Evolutionary conservation across 1,140 invertebrate genomes (phyloP), one percentile per base, ranked within the genome.

Genomic region (Yoshiicerus persimilis): DNA sequence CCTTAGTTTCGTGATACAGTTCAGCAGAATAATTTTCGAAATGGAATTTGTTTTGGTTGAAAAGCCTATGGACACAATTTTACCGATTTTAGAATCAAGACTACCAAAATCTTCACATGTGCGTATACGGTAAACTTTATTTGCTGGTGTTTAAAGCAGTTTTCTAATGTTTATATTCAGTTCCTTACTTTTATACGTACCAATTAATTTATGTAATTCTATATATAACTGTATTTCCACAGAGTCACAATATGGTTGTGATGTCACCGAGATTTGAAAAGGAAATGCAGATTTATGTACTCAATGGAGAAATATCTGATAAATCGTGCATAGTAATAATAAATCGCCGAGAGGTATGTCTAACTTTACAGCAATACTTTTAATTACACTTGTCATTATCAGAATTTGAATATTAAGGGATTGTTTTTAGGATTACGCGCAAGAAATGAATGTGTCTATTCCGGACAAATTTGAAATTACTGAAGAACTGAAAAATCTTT

Each of bases 381-480:
- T n/a, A n/a, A n/a, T n/a, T n/a, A n/a, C n/a, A n/a, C n/a, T n/a
- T n/a, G n/a, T n/a, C n/a, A n/a, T n/a, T n/a, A n/a, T n/a, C n/a
- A n/a, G n/a, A n/a, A n/a, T n/a, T n/a, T n/a, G n/a, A n/a, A n/a
- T n/a, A n/a, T n/a, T n/a, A n/a, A n/a, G n/a, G n/a, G n/a, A n/a
- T n/a, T n/a, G n/a, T n/a, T n/a, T n/a, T n/a, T n/a, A 88, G 87
- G 87, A 88, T 38, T 88, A 86, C n/a, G 64, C 56, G 8, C 30
- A 27, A 10, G 87, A 88, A 20, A 77, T 88, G 34, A 86, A 34
- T 16, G 70, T 88, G 13, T 88, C 87, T 47, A n/a, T 30, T n/a
- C 87, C 87, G 20, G 13, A 30, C 2, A 32, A 75, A 16, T 86
- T 27, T 25, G 16, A 41, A 25, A 70, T 66, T 11, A 80, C 39